phyloP scores from a whole-genome alignment of 2,888 invertebrate species.

The Cryptocephalus primarius region DNA sequence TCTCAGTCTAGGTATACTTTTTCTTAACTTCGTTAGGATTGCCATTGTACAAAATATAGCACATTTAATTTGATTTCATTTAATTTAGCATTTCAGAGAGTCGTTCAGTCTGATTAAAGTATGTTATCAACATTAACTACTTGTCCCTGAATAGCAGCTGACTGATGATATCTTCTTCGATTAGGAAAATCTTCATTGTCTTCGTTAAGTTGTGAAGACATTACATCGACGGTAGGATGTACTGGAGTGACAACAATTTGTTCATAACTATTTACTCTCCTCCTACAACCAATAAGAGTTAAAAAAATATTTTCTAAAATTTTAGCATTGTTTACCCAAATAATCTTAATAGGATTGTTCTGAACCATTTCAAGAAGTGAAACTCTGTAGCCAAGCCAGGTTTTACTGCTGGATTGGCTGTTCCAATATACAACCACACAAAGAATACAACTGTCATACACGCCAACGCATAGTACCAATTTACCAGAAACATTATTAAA shows the following conservation, averaged over 20 bases:
- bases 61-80: no score
- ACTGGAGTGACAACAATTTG: conserved; percentile 78
- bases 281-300: conserved; percentile 40
- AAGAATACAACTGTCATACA: conserved; percentile 72
- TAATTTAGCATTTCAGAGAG: no score
- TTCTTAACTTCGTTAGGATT: no score
- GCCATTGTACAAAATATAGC: no score
- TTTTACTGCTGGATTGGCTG: conserved; percentile 90
- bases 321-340: conserved; percentile 51
- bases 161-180: conserved; percentile 86
- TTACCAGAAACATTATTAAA: conserved; percentile 83
- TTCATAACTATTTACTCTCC: conserved; percentile 70
- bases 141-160: conserved; percentile 66
- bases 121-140: conserved; percentile 44
- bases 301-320: conserved; percentile 5
- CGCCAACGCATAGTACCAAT: conserved; percentile 85
- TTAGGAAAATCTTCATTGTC: conserved; percentile 93
- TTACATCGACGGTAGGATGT: conserved; percentile 67
- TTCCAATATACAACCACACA: conserved; percentile 90
- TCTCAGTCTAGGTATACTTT: conserved; percentile 10
- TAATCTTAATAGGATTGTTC: conserved; percentile 56
- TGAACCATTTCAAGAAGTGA: conserved; percentile 68
- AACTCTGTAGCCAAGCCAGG: conserved; percentile 82
- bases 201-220: conserved; percentile 82
- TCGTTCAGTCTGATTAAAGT: no score